Base-by-base conservation (phyloP, 2,797 vertebrate species). In the Eulemur coronatus region DNA sequence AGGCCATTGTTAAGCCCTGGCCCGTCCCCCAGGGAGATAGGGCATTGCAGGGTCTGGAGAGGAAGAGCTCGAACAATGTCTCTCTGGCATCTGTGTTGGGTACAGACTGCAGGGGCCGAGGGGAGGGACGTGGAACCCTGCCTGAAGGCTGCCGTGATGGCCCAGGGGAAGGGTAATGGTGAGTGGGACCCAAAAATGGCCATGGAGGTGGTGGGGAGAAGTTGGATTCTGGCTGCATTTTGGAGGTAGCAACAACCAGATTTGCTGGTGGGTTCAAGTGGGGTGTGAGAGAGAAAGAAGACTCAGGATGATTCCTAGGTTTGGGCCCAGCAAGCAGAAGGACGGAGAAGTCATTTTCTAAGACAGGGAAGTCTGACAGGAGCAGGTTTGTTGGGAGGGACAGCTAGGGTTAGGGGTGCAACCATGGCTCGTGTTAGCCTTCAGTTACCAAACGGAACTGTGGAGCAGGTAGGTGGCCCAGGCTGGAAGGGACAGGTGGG, bases 91-190 rank as follows among this genome's bases (percentile, higher is more conserved):
- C 84, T n/a, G 75, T 59, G 86, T 33, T 24, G 26, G 43, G 24
- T 10, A 2, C 4, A 50, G 65, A 38, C 10, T 1, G 26, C 18
- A 63, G 48, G 48, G 75, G 10, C 0, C 0, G 5, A 35, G 57
- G 33, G 11, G 14, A 15, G 33, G 82, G 33, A 0, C 7, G 0
- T 13, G 69, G 33, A 7, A 46, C 20, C 57, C 76, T 12, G 46
- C 2, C 7, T 14, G 4, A 41, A 41, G 46, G 61, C 30, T 84
- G 35, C 33, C 18, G 18, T 35, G 8, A 46, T 46, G 65, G 18
- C 82, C 82, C 35, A 7, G 30, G 67, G 7, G 30, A 72, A 30
- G 7, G 26, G 12, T 12, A 20, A 13, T 46, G 35, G 46, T 33
- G 73, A 5, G 55, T 28, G 82, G 94, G 57, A 7, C 35, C 46